phyloP scores from a whole-genome alignment of 2,113 vertebrate species.

The Periophthalmodon schlosseri region DNA sequence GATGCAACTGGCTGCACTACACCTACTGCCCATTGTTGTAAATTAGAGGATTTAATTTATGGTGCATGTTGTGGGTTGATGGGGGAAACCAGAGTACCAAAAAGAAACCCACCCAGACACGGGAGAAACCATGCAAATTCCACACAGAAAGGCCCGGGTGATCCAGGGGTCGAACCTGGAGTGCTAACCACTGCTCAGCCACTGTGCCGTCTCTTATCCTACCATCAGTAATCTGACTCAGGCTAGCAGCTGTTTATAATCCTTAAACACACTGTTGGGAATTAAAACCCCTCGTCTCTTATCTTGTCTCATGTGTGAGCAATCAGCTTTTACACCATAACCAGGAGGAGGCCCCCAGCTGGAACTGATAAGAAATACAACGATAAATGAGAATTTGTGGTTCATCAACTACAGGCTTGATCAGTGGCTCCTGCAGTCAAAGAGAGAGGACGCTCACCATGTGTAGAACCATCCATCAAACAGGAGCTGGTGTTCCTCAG shows the following conservation, averaged over 20 bases:
- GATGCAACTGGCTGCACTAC: too few relatives aligned
- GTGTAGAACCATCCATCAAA: conserved; percentile 42
- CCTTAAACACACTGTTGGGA: conserved; percentile 44
- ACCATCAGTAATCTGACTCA: conserved; percentile 17
- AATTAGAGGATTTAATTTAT: too few relatives aligned
- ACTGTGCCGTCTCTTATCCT: conserved; percentile 2
- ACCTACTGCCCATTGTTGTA: too few relatives aligned
- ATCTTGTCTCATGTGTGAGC: conserved; percentile 53
- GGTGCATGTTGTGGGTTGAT: too few relatives aligned
- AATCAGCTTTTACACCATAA: conserved; percentile 44
- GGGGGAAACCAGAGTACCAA: too few relatives aligned
- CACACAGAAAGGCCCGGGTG: too few relatives aligned
- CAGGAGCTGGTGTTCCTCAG: neutral
- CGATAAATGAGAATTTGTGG: conserved; percentile 37
- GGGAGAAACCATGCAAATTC: too few relatives aligned
- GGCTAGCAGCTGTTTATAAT: conserved; percentile 45
- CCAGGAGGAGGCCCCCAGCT: conserved; percentile 35
- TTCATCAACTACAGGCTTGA: conserved; percentile 37
- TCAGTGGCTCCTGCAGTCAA: conserved; percentile 42
- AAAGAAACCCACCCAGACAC: too few relatives aligned
- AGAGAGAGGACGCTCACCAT: conserved; percentile 26
- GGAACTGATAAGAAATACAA: conserved; percentile 40
- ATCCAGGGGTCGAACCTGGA: neutral
- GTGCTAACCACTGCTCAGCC: neutral
- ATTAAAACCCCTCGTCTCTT: conserved; percentile 25